Base-by-base conservation (phyloP, 2,797 vertebrate genomes). In the Nyctalus aviator region DNA sequence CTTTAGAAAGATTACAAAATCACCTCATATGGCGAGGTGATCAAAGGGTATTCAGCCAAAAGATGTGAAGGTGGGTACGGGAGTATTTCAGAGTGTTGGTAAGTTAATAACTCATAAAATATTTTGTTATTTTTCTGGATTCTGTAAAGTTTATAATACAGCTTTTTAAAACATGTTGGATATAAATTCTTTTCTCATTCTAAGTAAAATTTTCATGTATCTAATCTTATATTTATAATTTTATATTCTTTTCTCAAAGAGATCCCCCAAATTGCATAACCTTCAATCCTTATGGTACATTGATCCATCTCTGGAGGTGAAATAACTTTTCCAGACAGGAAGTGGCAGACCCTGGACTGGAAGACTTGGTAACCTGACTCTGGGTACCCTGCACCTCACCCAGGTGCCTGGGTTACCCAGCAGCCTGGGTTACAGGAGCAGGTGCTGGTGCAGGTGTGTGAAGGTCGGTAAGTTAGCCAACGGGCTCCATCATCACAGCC, bases 1-100 rank as follows among this genome's bases (percentile, higher is more conserved):
- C 50, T 92, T 69, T 89, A 77, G 72, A 76, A 94, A 95, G 84
- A 57, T 35, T 85, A 81, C 25, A 93, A 94, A 94, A 88, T 90
- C 64, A 91, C 78, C 93, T 35, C 35, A 76, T 32, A 84, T 50
- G 35, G 76, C 93, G 44, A 84, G 17, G 11, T 82, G 53, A 84
- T 92, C 83, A 89, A 90, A 78, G 59, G 83, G n/a, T 72, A 93
- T 86, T 69, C 53, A 84, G 20, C 46, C 73, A 81, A 92, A 93
- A 92, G 53, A 88, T 62, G 48, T 53, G 59, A 62, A 30, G 59
- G 59, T 14, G 27, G 35, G 10, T 8, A 14, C 1, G 59, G 62
- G 75, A n/a, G 5, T 48, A 84, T 37, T 71, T 50, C 0, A 90
- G 23, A 82, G 6, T 21, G 57, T 55, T 93, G 46, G 53, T 5